Percentiles rank a stretch among this genome's conserved stretches.
Conservation (phyloP, 1,140 invertebrate species). For the Cotesia typhae region DNA sequence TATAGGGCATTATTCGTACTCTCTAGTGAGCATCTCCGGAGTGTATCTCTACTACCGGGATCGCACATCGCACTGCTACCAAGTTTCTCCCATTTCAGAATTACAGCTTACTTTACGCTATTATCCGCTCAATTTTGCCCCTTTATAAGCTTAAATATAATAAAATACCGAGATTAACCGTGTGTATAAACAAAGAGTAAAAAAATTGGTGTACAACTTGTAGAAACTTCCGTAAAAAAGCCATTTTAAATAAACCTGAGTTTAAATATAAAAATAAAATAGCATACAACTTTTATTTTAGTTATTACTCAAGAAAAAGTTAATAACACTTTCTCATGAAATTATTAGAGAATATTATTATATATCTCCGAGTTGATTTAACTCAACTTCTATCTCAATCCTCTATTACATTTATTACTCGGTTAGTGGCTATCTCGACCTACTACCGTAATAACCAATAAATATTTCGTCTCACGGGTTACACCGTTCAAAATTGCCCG, state of each 20-base stretch:
- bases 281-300: too few relatives aligned
- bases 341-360: neutral
- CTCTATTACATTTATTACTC: neutral
- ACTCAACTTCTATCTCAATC: neutral
- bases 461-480: conserved; percentile 14
- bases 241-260: neutral
- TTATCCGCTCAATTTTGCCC: conserved; percentile 12
- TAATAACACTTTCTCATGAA: conserved; percentile 19
- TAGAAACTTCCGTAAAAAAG: too few relatives aligned
- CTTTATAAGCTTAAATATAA: too few relatives aligned
- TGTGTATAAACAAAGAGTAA: too few relatives aligned
- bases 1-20: neutral
- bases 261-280: neutral
- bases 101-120: conserved; percentile 9
- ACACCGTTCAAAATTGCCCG: conserved; percentile 21
- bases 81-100: conserved; percentile 24
- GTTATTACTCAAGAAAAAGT: too few relatives aligned
- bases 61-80: too few relatives aligned
- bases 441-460: conserved; percentile 25
- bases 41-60: too few relatives aligned
- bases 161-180: too few relatives aligned
- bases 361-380: conserved; percentile 23
- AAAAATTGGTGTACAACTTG: too few relatives aligned
- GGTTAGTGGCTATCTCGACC: conserved; percentile 2
- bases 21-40: conserved; percentile 14